Base-by-base conservation (phyloP, 1,140 invertebrate species). In the Drosophila ambigua region DNA sequence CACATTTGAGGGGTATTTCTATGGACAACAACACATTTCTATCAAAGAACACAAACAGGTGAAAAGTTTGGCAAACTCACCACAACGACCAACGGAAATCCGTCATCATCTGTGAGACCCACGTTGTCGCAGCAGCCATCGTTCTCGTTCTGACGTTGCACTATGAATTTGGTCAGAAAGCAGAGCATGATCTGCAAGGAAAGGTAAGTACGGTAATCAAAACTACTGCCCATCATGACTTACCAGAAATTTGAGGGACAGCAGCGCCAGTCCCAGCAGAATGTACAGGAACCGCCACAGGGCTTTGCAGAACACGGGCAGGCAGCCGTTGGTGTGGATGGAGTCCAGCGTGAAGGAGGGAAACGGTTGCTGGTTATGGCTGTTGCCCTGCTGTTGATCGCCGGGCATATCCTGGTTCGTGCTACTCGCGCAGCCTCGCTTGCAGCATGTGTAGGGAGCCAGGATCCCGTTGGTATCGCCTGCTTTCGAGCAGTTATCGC, bases 381-480 rank as follows among this genome's bases (percentile, higher is more conserved):
- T 49, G 0, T 46, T 5, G 2, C 28, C 13, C 3, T 31, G 20
- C 11, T 80, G 55, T 2, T 46, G 46, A n/a, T 20, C 26, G 0
- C 43, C 62, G 2, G 61, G 50, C n/a, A 66, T 5, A 13, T 73
- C 60, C 8, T 65, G 74, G 26, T 26, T 72, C 13, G 63, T 71
- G 43, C 68, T 76, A 4, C 28, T 53, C 1, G 55, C 43, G 15
- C 46, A 58, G 6, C 35, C 16, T 13, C 59, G 58, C 24, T 90
- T 91, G 49, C 75, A 82, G 35, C 90, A 91, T n/a, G 90, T 78
- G 41, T 78, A 79, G 0, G 90, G 90, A 2, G 90, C 80, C 11
- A 91, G 50, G 8, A 90, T 44, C 0, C 4, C 35, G 11, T 13
- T 39, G 35, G 11, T 13, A 13, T 11, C 35, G 1, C 35, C 11